phyloP scores from a whole-genome alignment of 2,797 vertebrate species.

The Nyctibius grandis region DNA sequence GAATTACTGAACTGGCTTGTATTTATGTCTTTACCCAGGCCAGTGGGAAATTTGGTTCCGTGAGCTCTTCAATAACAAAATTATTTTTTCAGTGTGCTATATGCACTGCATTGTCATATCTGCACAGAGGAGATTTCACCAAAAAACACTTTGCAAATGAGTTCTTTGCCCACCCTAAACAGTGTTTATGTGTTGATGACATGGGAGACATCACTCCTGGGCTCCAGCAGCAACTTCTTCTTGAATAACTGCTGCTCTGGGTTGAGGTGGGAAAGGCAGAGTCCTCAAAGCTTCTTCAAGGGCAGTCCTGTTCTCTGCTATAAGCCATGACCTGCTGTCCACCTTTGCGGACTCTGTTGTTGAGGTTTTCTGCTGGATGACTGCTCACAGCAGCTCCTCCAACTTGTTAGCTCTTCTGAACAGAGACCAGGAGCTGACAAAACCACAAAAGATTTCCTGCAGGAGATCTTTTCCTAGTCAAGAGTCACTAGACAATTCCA shows the following conservation, averaged over 20 bases:
- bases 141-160: background rate
- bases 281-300: background rate
- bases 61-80: background rate
- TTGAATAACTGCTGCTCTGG: background rate
- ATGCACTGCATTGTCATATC: background rate
- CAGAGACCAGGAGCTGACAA: background rate
- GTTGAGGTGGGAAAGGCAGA: background rate
- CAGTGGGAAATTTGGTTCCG: background rate
- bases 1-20: background rate
- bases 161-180: background rate
- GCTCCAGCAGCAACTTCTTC: background rate
- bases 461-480: background rate
- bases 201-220: background rate
- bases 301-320: background rate
- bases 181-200: background rate
- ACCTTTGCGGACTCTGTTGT: background rate
- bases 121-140: background rate
- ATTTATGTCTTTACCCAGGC: background rate
- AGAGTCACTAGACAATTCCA: background rate
- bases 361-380: background rate
- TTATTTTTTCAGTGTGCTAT: background rate
- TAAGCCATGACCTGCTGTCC: background rate
- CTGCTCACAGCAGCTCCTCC: background rate
- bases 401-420: background rate
- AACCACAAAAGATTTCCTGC: background rate